Evolutionary conservation across 2,797 vertebrate species (phyloP), one percentile per base, ranked within the genome.

Genomic region (Pangasius krempfi): DNA sequence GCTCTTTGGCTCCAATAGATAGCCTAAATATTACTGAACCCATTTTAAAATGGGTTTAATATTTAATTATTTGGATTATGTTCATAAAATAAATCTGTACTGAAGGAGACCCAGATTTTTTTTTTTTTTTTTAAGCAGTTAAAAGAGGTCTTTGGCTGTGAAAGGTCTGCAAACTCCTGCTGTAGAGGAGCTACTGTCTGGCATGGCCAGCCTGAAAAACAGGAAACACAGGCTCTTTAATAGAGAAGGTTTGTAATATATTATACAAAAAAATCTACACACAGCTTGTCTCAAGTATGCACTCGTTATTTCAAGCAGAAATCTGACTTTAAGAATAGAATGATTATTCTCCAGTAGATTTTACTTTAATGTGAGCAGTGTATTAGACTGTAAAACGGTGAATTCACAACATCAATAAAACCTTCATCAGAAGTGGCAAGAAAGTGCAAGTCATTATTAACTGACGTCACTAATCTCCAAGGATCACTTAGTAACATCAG

Each of bases 371-470:
- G 4, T 62, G 79, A 44, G 37, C 6, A 64, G 37, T 22, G 14
- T n/a, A 16, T 54, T 25, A n/a, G 54, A 27, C 6, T 72, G 50
- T n/a, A n/a, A n/a, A 58, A 58, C 30, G 60, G 4, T 85, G 22
- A 73, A 58, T 85, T 64, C 44, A 20, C 33, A 9, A 82, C 33
- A 47, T 50, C 44, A 20, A 20, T 13, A 5, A 14, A 70, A 37
- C 3, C 16, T 4, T 58, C 16, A 27, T 58, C 66, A 62, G 10
- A 73, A 10, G 0, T 16, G 4, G 47, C 25, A 27, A 37, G 56
- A 50, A 70, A 58, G 9, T 85, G 90, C 88, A 91, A 91, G 89
- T 91, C 89, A 91, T 89, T 12, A 40, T 90, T 83, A 30, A 33
- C n/a, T 85, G 73, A 70, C 56, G 58, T 82, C 56, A 58, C 20